Evolutionary conservation across 2,113 vertebrate genomes (phyloP).

Genomic region (Nestor notabilis): DNA sequence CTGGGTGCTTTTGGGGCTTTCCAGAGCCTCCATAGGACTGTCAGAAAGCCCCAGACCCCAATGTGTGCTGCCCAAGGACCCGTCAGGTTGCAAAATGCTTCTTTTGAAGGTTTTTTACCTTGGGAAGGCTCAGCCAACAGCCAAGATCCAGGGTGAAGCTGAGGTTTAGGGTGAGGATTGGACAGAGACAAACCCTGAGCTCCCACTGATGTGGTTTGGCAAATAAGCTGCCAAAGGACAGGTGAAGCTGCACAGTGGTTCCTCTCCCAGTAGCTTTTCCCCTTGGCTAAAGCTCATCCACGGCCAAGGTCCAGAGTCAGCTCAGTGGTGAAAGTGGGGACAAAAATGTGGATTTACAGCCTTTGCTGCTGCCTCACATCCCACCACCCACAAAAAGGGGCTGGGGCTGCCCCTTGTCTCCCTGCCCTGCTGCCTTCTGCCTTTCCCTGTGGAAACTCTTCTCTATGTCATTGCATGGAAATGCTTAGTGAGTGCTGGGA

Average conservation of each 20-base stretch:
- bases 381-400: rapidly evolving
- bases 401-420: neutral
- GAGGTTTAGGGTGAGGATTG: neutral
- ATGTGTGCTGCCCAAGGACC: neutral
- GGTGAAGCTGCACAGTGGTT: neutral
- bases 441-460: neutral
- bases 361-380: neutral
- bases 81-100: neutral
- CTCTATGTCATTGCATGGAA: neutral
- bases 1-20: neutral
- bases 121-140: neutral
- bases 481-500: rapidly evolving
- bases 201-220: neutral
- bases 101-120: neutral
- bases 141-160: neutral
- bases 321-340: neutral
- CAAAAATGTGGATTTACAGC: neutral
- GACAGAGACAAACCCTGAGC: neutral
- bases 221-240: neutral
- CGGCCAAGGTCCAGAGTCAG: neutral
- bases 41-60: neutral
- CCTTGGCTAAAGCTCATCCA: neutral
- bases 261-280: neutral
- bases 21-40: neutral
- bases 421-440: neutral